Conservation (phyloP, 1,140 invertebrate species). For the Anastrepha obliqua region DNA sequence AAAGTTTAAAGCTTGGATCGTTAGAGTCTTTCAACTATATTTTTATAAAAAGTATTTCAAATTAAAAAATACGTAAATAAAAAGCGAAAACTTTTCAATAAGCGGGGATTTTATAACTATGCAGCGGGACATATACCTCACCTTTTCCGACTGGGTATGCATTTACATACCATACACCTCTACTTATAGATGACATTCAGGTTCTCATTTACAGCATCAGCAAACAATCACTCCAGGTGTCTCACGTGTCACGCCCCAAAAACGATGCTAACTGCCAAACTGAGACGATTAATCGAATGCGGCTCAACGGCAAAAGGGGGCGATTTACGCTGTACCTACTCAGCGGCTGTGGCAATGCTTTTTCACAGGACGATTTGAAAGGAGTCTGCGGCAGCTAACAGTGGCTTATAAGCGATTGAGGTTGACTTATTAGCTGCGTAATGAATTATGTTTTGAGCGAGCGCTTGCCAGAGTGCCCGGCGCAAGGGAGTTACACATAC, state of each 20-base stretch:
- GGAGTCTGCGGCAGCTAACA: slow-evolving; percentile 32
- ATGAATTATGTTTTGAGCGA: slow-evolving; percentile 49
- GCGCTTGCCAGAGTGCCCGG: background rate
- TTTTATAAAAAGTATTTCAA: too few species aligned
- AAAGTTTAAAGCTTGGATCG: too few species aligned
- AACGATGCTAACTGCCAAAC: slow-evolving; percentile 28
- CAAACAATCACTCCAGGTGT: slow-evolving; percentile 73
- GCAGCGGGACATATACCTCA: too few species aligned
- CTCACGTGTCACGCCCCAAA: slow-evolving; percentile 70
- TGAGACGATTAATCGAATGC: slow-evolving; percentile 17
- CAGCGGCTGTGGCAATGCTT: background rate
- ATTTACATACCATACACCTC: background rate
- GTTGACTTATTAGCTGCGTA: slow-evolving; percentile 58
- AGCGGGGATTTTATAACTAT: too few species aligned
- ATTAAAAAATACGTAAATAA: too few species aligned
- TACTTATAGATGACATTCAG: slow-evolving; percentile 20
- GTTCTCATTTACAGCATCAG: slow-evolving; percentile 53
- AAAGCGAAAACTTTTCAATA: too few species aligned
- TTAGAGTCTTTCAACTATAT: too few species aligned
- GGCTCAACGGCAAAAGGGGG: slow-evolving; percentile 8
- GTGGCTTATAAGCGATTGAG: slow-evolving; percentile 43
- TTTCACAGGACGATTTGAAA: background rate
- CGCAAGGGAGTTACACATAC: background rate
- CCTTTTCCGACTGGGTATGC: background rate
- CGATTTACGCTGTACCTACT: background rate